phyloP scores from a whole-genome alignment of 2,113 vertebrate genomes.

The Esox niger region DNA sequence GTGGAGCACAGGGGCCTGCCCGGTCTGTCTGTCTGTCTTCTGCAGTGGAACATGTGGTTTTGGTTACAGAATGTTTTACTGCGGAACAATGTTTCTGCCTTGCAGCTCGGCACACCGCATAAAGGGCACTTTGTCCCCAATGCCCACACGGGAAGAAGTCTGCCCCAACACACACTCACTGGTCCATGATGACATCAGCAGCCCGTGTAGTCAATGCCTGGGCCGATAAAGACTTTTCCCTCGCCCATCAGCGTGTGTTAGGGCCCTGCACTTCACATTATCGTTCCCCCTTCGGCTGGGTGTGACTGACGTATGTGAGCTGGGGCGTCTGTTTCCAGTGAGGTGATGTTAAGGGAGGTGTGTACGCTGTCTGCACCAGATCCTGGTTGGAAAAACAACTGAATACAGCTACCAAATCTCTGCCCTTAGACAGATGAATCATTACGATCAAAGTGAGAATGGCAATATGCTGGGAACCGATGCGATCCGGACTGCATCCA shows the following conservation, averaged over 20 bases:
- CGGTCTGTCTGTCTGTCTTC: slow-evolving; percentile 66
- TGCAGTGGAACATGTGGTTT: slow-evolving; percentile 77
- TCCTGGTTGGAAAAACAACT: slow-evolving; percentile 12
- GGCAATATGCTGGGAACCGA: slow-evolving; percentile 26
- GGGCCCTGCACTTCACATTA: neutral
- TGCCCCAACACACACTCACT: slow-evolving; percentile 35
- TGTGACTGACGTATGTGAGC: neutral
- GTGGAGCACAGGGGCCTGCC: slow-evolving; percentile 56
- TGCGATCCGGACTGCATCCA: slow-evolving; percentile 35
- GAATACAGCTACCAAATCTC: slow-evolving; percentile 18
- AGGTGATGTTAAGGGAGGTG: slow-evolving; percentile 9
- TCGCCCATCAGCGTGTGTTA: slow-evolving; percentile 34
- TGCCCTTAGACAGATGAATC: slow-evolving; percentile 20
- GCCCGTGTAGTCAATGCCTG: slow-evolving; percentile 31
- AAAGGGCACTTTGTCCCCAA: slow-evolving; percentile 79
- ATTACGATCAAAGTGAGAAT: slow-evolving; percentile 41
- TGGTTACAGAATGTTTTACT: slow-evolving; percentile 77
- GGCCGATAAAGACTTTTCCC: slow-evolving; percentile 48
- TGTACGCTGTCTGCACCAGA: neutral
- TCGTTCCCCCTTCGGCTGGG: neutral
- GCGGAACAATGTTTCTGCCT: slow-evolving; percentile 78
- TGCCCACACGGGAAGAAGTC: slow-evolving; percentile 67
- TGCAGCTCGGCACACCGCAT: slow-evolving; percentile 70
- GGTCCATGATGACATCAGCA: slow-evolving; percentile 60
- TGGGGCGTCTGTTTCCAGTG: neutral